Evolutionary conservation across 2,797 vertebrate species (phyloP), one percentile per base, ranked within the genome.

Genomic region (Cirrhinus molitorella): DNA sequence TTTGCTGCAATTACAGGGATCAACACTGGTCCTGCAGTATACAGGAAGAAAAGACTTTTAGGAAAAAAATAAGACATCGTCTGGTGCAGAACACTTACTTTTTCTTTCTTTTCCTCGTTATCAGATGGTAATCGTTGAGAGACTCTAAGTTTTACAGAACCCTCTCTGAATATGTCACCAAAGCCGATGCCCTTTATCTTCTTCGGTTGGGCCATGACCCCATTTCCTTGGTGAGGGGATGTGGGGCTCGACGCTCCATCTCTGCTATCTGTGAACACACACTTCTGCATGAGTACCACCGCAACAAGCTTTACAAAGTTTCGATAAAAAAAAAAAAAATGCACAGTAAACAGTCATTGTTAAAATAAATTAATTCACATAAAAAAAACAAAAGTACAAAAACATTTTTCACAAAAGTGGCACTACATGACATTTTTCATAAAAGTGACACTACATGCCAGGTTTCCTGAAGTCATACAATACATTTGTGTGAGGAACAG

Each of bases 131-230:
- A 19, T 70, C 40, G 78, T 63, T 61, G 0, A 88, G 91, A 80
- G 74, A 68, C 23, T 78, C 76, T 57, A 67, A 99, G 96, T 91
- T 97, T 99, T 86, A 98, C 95, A 0, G 97, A 97, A 4, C 96
- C 97, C 91, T 97, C 96, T 70, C 95, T 96, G 94, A 99, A 99
- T 90, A 99, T 99, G 88, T 99, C 96, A 84, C 98, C 98, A 65
- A 98, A 99, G 4, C 98, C 98, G 21, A 99, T 79, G 4, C 97
- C 97, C 85, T 95, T 93, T 79, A 99, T 89, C 93, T 98, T 99
- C 94, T 97, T 99, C 91, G 97, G 97, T 89, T 98, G 98, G 34
- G 95, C 91, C 16, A 95, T 88, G 16, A 94, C 93, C 76, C 94
- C 97, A 23, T 88, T 94, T 72, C 94, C 96, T 11, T 93, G 83